A percentile compares a stretch with the other conserved stretches of the same genome.
These are phyloP conservation scores for Elymnias hypermnestra DNA, from an alignment of 1,140 invertebrate species.

Conservation along the genomic window DNA sequence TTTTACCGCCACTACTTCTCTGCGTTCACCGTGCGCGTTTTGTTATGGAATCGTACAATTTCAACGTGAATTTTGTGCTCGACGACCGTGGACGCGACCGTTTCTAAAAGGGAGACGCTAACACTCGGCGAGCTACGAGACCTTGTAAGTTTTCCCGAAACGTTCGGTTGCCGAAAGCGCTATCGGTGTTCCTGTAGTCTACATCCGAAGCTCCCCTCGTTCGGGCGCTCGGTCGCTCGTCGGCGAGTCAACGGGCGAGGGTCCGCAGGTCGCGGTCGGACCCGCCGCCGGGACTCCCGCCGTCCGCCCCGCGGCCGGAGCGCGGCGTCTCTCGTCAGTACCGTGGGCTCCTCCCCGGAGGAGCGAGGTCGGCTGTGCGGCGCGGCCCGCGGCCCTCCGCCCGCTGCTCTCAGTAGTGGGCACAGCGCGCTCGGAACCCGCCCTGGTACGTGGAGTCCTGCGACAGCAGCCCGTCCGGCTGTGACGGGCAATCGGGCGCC, in stretches of 20 bases:
- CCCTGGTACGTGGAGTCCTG: slow-evolving; percentile 96
- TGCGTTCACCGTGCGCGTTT: slow-evolving; percentile 8
- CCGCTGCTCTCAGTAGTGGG: slow-evolving; percentile 77
- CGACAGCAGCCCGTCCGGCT: slow-evolving; percentile 95
- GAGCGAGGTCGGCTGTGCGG: slow-evolving; percentile 23
- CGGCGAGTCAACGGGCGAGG: slow-evolving; percentile 4
- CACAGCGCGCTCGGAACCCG: slow-evolving; percentile 79
- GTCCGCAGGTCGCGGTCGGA: slow-evolving; percentile 12
- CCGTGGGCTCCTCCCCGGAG: slow-evolving; percentile 27
- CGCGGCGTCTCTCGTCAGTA: slow-evolving; percentile 28
- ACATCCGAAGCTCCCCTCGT: slow-evolving; percentile 19
- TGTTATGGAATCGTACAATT: slow-evolving; percentile 12
- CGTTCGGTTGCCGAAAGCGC: slow-evolving; percentile 13
- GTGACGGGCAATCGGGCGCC: slow-evolving; percentile 93
- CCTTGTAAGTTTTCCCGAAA: slow-evolving; percentile 13
- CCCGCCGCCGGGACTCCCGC: slow-evolving; percentile 22
- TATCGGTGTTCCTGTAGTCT: slow-evolving; percentile 31
- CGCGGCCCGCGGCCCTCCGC: too few relatives aligned
- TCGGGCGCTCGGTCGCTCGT: too few relatives aligned
- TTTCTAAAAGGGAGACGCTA: not conserved
- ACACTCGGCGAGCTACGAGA: slow-evolving; percentile 12
- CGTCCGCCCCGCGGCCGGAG: slow-evolving; percentile 18
- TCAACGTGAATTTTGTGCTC: slow-evolving; percentile 23
- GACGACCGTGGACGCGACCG: slow-evolving; percentile 14
- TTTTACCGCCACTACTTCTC: slow-evolving; percentile 11